Evolutionary conservation across 2,888 invertebrate genomes (phyloP), one percentile per base, ranked within the genome.

Genomic region (Athalia rosae): DNA sequence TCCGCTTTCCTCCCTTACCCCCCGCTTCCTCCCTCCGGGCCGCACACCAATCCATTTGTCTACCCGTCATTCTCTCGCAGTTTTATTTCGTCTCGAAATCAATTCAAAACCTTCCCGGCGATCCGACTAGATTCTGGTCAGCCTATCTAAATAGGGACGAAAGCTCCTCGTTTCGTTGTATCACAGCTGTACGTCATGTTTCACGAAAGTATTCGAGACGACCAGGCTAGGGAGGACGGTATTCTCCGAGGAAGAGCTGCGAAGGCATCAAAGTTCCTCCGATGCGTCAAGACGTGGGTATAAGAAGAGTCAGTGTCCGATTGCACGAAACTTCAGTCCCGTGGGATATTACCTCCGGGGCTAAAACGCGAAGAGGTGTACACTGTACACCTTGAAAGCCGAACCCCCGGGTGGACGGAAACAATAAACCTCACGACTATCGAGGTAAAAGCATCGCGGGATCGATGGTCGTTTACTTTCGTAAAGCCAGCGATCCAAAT

Each of bases 261-360:
- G 28, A 28, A 28, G 28, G 28, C 28, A 28, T 28, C 28, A 28
- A 28, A 28, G 28, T 28, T 28, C 28, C 28, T 0, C 1, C 28
- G 28, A 28, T 28, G 28, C 28, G 28, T 28, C 28, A 53, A 53
- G n/a, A 53, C n/a, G n/a, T 53, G n/a, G 53, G 53, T 53, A n/a
- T n/a, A n/a, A n/a, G n/a, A 8, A 47, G 66, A n/a, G 66, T 15
- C n/a, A 11, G 58, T 74, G 28, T 74, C 74, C 58, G 61, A 74
- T 62, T 74, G 50, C 74, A 50, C 47, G 74, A 62, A 74, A 74
- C 74, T 74, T 74, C 43, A 5, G 61, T 15, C 48, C 74, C 61
- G 61, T 5, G 74, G 50, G 11, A 7, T 53, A 53, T 28, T 28
- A 28, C 28, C 28, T 28, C 28, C 28, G 28, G 28, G 28, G 28